phyloP scores from a whole-genome alignment of 2,888 invertebrate genomes.

The Pollenia angustigena region DNA sequence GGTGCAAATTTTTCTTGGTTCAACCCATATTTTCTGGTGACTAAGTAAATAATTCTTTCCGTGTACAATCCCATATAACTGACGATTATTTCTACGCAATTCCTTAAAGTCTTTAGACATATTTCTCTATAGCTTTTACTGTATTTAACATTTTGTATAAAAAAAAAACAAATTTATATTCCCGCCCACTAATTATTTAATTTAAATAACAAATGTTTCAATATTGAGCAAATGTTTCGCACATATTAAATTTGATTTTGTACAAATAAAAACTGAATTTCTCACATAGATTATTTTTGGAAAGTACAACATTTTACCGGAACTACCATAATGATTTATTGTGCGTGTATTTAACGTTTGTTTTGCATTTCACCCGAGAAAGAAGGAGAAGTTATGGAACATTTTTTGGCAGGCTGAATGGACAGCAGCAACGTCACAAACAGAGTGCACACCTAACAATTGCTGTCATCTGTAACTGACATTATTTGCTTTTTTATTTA shows the following conservation, averaged over 20 bases:
- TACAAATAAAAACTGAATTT: conserved; percentile 13
- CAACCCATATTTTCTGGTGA: no score
- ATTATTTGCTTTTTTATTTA: conserved; percentile 71
- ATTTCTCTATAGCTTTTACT: no score
- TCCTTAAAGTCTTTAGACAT: no score
- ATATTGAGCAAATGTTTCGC: no score
- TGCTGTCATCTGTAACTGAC: conserved; percentile 73
- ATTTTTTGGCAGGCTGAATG: conserved; percentile 39
- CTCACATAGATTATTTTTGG: conserved; percentile 11
- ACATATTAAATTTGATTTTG: background rate
- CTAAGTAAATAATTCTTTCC: no score
- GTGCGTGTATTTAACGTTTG: conserved; percentile 49
- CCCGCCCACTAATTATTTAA: no score
- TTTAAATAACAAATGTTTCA: no score
- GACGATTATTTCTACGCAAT: no score
- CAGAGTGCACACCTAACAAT: conserved; percentile 31
- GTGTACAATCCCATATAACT: no score
- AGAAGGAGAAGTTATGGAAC: background rate
- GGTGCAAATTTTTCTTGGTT: no score
- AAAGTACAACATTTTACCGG: conserved; percentile 51
- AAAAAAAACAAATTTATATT: no score
- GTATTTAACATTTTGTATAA: no score
- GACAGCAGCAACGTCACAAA: conserved; percentile 30
- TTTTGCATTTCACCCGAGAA: conserved; percentile 21
- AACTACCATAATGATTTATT: conserved; percentile 69